Conservation (phyloP, 1,140 invertebrate genomes). For the Leptinotarsa lineolata region DNA sequence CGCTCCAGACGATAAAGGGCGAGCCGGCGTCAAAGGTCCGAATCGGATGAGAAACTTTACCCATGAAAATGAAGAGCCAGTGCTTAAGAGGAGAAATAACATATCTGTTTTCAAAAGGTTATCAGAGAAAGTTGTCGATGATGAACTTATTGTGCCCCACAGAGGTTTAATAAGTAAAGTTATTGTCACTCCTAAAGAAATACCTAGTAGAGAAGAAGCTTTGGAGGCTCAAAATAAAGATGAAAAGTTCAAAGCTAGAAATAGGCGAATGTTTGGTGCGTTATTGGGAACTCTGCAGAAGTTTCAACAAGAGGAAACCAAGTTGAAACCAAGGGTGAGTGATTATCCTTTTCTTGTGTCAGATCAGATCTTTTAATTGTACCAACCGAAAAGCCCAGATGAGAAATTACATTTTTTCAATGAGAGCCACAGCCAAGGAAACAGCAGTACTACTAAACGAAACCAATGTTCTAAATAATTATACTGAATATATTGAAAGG, state of each 20-base stretch:
- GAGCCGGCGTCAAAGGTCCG: conserved; percentile 25
- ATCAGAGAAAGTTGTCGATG: conserved; percentile 57
- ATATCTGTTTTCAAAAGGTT: conserved; percentile 61
- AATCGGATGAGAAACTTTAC: conserved; percentile 35
- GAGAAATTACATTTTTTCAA: no score
- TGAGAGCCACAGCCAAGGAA: no score
- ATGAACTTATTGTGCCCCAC: conserved; percentile 58
- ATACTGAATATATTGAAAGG: no score
- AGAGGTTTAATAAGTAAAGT: conserved; percentile 60
- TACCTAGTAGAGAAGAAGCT: conserved; percentile 75
- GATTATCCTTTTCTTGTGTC: neutral
- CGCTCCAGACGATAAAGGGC: conserved; percentile 39
- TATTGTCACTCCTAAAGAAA: conserved; percentile 66
- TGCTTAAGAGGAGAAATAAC: conserved; percentile 55
- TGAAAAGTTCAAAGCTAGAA: conserved; percentile 81
- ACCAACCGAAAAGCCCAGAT: no score
- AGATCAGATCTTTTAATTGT: no score
- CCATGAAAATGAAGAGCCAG: conserved; percentile 56
- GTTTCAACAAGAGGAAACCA: conserved; percentile 93
- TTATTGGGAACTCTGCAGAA: conserved; percentile 92
- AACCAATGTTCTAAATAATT: no score
- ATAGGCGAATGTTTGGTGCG: conserved; percentile 93
- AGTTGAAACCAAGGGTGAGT: conserved; percentile 72
- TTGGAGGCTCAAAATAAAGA: conserved; percentile 84
- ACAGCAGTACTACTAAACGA: no score